Evolutionary conservation across 2,113 vertebrate species (phyloP).

Genomic region (Alligator sinensis): DNA sequence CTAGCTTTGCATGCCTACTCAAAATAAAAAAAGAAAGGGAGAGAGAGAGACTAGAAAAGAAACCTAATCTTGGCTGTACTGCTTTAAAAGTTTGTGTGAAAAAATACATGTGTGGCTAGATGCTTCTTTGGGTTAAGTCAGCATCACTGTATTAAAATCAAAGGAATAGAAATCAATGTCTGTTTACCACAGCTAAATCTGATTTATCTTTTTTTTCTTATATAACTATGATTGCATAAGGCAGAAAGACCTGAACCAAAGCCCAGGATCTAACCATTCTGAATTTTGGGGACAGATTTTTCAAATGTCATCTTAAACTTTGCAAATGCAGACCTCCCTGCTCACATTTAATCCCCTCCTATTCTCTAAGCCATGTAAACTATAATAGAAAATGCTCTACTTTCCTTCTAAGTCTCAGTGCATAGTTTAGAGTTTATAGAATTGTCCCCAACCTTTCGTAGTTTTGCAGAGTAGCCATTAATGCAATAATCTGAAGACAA

Average conservation of each 20-base stretch:
- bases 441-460: not conserved
- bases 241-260: not conserved
- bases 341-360: not conserved
- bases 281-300: not conserved
- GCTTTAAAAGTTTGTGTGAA: not conserved
- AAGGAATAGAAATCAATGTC: not conserved
- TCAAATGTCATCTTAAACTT: not conserved
- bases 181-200: not conserved
- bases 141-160: not conserved
- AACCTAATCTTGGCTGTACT: slow-evolving; percentile 12
- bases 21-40: slow-evolving; percentile 54
- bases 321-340: rapidly evolving
- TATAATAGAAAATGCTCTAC: not conserved
- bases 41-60: slow-evolving; percentile 25
- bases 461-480: not conserved
- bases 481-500: not conserved
- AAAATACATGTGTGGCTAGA: not conserved
- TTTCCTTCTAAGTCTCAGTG: not conserved
- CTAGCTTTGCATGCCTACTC: slow-evolving; percentile 71
- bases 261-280: too few species aligned
- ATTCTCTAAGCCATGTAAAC: not conserved
- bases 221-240: rapidly evolving
- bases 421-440: not conserved
- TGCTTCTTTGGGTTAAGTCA: not conserved
- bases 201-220: not conserved